Evolutionary conservation across 2,113 vertebrate genomes (phyloP).

Genomic region (Burhinus bistriatus): DNA sequence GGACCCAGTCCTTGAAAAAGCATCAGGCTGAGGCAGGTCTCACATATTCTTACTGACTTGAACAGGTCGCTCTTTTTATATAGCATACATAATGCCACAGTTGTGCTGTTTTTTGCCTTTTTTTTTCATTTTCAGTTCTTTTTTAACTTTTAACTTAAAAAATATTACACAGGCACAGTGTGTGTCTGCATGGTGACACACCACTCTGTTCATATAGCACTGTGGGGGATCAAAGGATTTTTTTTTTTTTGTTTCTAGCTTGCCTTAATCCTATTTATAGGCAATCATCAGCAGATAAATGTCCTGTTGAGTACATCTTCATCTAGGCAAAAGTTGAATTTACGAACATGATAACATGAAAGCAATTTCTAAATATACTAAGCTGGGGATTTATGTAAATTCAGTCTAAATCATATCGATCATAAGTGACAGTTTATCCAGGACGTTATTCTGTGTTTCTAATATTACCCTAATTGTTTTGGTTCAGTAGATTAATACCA

Average conservation of each 20-base stretch:
- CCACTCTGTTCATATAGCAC: background rate
- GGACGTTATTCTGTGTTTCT: background rate
- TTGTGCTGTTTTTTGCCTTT: background rate
- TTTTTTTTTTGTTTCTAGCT: background rate
- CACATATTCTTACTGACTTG: background rate
- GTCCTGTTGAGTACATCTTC: background rate
- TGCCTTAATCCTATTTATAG: background rate
- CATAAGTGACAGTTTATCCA: background rate
- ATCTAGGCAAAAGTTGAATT: background rate
- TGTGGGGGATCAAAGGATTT: background rate
- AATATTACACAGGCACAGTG: background rate
- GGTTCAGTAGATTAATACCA: background rate
- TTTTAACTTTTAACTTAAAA: background rate
- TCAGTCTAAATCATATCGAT: background rate
- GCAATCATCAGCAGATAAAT: background rate
- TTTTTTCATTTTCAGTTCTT: background rate
- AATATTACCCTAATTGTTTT: background rate
- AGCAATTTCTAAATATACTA: background rate
- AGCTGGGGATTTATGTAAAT: background rate
- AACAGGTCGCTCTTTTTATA: background rate
- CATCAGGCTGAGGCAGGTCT: background rate
- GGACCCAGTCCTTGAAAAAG: background rate
- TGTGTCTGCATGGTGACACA: background rate
- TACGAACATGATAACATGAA: background rate
- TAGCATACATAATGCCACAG: no score